Percentiles rank a stretch among this genome's conserved stretches.
These are phyloP conservation scores for Rhagium mordax DNA, from an alignment of 2,888 invertebrate species.

Conservation along the genomic window DNA sequence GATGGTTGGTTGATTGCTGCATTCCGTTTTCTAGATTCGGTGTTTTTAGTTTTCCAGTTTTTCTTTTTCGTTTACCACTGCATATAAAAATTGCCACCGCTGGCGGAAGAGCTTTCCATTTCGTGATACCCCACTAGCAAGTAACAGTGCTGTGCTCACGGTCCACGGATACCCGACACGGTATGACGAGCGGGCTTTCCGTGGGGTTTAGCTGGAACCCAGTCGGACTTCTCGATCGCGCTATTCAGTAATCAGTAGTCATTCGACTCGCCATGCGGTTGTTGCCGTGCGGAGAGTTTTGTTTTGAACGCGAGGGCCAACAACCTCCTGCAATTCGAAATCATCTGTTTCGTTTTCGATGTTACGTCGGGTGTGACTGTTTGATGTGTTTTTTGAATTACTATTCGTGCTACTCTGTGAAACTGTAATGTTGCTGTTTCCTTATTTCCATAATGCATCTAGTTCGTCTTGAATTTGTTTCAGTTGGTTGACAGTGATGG, in stretches of 20 bases:
- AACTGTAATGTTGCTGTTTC: slow-evolving; percentile 27
- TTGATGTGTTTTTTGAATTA: slow-evolving; percentile 35
- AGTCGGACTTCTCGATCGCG: slow-evolving; percentile 4
- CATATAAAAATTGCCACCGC: background rate
- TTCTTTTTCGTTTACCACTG: background rate
- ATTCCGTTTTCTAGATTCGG: too few species aligned
- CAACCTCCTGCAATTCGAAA: slow-evolving; percentile 43
- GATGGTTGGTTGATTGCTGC: too few species aligned
- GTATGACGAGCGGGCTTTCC: slow-evolving; percentile 29
- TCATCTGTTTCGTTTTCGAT: slow-evolving; percentile 28
- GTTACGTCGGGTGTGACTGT: slow-evolving; percentile 33
- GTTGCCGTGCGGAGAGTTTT: slow-evolving; percentile 22
- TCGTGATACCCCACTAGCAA: slow-evolving; percentile 25
- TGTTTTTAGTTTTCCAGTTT: too few species aligned
- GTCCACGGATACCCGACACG: slow-evolving; percentile 35
- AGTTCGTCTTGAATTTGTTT: slow-evolving; percentile 9
- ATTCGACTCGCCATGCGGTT: slow-evolving; percentile 14
- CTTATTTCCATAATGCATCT: slow-evolving; percentile 11
- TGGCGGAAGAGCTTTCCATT: slow-evolving; percentile 3
- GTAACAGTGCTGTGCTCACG: slow-evolving; percentile 30
- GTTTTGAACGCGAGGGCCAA: slow-evolving; percentile 39
- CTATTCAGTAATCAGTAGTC: too few species aligned
- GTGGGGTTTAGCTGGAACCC: slow-evolving; percentile 13
- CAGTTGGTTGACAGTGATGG: slow-evolving; percentile 21
- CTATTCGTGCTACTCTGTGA: slow-evolving; percentile 24